A percentile compares a stretch with the other conserved stretches of the same genome.
Conservation (phyloP, 2,797 vertebrate species). For the Arvicola amphibius region DNA sequence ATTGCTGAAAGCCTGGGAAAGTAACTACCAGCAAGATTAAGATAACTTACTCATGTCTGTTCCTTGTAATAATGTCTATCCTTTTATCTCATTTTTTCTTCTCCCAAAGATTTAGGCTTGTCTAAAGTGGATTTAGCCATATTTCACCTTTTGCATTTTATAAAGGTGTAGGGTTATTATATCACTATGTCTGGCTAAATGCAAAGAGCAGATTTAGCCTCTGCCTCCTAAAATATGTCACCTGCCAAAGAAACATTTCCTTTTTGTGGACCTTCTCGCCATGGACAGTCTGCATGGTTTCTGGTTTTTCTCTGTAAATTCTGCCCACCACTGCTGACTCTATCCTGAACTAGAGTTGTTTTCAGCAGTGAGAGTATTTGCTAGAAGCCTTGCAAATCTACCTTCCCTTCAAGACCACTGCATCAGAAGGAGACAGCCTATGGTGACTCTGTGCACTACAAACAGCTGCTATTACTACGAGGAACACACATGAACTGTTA, state of each 20-base stretch:
- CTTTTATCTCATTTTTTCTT: not conserved
- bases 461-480: not conserved
- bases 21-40: conserved; percentile 62
- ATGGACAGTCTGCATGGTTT: not conserved
- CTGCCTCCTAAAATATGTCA: conserved; percentile 2
- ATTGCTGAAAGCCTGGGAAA: conserved; percentile 67
- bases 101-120: conserved; percentile 49
- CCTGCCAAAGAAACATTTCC: not conserved
- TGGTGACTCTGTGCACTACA: not conserved
- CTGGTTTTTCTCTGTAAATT: not conserved
- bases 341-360: not conserved
- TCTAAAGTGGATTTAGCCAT: conserved; percentile 65
- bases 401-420: not conserved
- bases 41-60: conserved; percentile 47
- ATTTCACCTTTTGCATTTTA: conserved; percentile 57
- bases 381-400: not conserved
- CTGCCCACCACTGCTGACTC: not conserved
- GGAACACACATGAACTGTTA: not conserved
- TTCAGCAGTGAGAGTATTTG: not conserved
- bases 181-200: conserved; percentile 30
- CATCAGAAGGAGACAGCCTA: not conserved
- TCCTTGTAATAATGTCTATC: conserved; percentile 59
- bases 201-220: conserved; percentile 16
- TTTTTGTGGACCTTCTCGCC: not conserved
- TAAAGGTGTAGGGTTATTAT: not conserved